Conservation (phyloP, 2,797 vertebrate species). For the Triplophysa bombifrons region DNA sequence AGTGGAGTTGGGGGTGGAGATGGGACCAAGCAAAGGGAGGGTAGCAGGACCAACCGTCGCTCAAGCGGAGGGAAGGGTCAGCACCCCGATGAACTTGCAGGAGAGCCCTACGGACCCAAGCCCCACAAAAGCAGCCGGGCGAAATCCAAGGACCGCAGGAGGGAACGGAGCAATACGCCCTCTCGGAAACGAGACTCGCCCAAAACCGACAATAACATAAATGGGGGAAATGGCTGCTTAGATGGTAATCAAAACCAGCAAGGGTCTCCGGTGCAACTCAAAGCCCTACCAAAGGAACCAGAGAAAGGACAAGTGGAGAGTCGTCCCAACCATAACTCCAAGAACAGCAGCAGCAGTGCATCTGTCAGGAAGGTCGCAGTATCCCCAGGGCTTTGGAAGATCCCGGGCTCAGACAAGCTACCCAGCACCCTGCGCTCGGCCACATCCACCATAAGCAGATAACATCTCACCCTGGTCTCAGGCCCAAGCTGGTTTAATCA, state of each 20-base stretch:
- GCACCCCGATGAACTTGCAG: constrained; percentile 62
- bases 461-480: constrained; percentile 66
- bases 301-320: constrained; percentile 77
- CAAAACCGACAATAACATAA: constrained; percentile 72
- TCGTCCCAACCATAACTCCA: constrained; percentile 71
- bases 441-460: constrained; percentile 92
- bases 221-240: constrained; percentile 65
- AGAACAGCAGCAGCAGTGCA: constrained; percentile 69
- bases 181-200: constrained; percentile 74
- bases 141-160: constrained; percentile 76
- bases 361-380: constrained; percentile 87
- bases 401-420: constrained; percentile 94
- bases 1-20: constrained; percentile 73
- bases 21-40: constrained; percentile 75
- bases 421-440: constrained; percentile 87
- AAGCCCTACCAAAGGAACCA: constrained; percentile 74
- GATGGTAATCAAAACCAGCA: constrained; percentile 70
- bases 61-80: constrained; percentile 68
- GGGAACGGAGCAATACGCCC: constrained; percentile 61
- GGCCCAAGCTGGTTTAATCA: constrained; percentile 3
- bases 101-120: constrained; percentile 74
- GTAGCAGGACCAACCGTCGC: constrained; percentile 84
- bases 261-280: constrained; percentile 74
- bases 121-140: constrained; percentile 77
- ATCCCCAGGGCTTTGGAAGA: constrained; percentile 96